Conservation (phyloP, 2,888 invertebrate genomes). For the Taenaris catops region DNA sequence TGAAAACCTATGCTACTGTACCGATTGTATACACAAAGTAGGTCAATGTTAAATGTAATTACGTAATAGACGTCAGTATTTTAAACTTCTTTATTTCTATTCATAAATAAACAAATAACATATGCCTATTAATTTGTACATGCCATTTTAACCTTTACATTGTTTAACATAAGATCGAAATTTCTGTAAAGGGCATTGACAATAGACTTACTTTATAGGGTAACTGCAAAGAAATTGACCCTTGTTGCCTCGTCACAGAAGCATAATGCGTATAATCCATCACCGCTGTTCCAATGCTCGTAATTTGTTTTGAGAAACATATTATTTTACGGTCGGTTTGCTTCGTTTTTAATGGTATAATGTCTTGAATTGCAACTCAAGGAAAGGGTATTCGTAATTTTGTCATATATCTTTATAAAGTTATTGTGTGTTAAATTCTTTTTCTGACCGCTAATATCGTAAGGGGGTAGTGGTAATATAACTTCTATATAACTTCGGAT, state of each 20-base stretch:
- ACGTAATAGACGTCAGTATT: too few relatives aligned
- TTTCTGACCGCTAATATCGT: too few relatives aligned
- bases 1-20: too few relatives aligned
- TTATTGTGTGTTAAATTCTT: too few relatives aligned
- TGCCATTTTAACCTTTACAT: not conserved
- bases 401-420: too few relatives aligned
- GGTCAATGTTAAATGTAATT: too few relatives aligned
- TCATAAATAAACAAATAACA: too few relatives aligned
- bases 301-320: conserved; percentile 51
- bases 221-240: conserved; percentile 31
- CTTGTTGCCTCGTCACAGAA: conserved; percentile 29
- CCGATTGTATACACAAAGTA: too few relatives aligned
- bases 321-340: conserved; percentile 42
- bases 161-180: not conserved
- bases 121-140: conserved; percentile 4
- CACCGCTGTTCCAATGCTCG: conserved; percentile 38
- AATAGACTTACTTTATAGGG: conserved; percentile 15
- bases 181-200: not conserved
- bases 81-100: too few relatives aligned
- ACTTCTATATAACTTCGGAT: too few relatives aligned
- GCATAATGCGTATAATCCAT: conserved; percentile 41
- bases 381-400: conserved; percentile 1
- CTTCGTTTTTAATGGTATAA: conserved; percentile 26
- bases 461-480: too few relatives aligned
- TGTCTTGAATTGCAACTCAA: conserved; percentile 24